A percentile compares a stretch with the other conserved stretches of the same genome.
Conservation (phyloP, 2,888 invertebrate genomes). For the Thereva unica region DNA sequence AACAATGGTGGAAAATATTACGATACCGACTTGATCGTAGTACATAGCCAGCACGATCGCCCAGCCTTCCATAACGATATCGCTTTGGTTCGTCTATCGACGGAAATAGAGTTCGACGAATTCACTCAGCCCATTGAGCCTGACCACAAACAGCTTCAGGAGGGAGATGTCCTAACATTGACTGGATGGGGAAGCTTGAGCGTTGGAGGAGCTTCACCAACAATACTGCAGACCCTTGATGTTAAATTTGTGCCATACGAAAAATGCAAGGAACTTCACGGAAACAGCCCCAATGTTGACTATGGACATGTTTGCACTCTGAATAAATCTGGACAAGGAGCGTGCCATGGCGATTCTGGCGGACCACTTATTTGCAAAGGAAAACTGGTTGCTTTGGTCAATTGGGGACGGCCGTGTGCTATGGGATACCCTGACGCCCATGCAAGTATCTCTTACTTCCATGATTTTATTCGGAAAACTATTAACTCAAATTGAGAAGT, state of each 20-base stretch:
- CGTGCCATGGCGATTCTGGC: conserved; percentile 53
- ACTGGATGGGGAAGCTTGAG: conserved; percentile 65
- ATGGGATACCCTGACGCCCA: conserved; percentile 54
- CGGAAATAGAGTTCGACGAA: conserved; percentile 61
- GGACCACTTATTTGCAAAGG: conserved; percentile 50
- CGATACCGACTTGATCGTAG: background rate
- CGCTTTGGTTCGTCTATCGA: conserved; percentile 66
- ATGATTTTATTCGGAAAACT: conserved; percentile 51
- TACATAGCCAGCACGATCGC: background rate
- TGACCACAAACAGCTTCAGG: conserved; percentile 48
- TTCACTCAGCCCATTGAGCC: conserved; percentile 63
- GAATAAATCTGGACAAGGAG: conserved; percentile 63
- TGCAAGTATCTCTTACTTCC: conserved; percentile 49
- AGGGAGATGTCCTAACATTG: conserved; percentile 60
- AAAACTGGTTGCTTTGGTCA: conserved; percentile 52
- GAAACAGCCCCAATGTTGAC: conserved; percentile 59
- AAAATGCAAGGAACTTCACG: conserved; percentile 62
- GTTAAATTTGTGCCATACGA: conserved; percentile 62
- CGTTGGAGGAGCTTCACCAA: conserved; percentile 60
- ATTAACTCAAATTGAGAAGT: conserved; percentile 30
- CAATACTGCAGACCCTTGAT: conserved; percentile 63
- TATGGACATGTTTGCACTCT: conserved; percentile 63
- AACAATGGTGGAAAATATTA: conserved; percentile 16
- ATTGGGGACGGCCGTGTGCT: conserved; percentile 55
- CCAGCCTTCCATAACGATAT: conserved; percentile 65